phyloP scores from a whole-genome alignment of 2,113 vertebrate species.

The Apteryx owenii region DNA sequence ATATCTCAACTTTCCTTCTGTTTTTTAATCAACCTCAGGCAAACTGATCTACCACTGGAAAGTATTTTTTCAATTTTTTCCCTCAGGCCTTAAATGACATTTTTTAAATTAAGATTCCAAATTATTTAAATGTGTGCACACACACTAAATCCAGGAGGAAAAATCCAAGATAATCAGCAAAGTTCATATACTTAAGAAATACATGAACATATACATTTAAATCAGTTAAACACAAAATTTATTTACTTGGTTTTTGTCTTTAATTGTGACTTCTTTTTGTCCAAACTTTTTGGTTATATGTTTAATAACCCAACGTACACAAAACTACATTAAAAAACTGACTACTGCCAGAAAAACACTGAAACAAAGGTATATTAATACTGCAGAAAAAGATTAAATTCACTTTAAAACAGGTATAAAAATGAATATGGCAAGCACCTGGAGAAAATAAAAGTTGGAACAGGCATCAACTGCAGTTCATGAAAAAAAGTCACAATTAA shows the following conservation, averaged over 20 bases:
- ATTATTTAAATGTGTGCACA: not conserved
- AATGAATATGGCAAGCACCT: not conserved
- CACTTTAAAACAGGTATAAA: not conserved
- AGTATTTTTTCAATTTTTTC: not conserved
- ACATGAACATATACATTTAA: not conserved
- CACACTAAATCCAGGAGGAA: not conserved
- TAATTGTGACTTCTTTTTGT: not conserved
- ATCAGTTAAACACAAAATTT: not conserved
- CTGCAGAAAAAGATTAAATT: not conserved
- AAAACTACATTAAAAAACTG: not conserved
- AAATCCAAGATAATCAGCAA: not conserved
- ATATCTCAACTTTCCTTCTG: not conserved
- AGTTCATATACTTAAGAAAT: not conserved
- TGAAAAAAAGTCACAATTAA: not conserved
- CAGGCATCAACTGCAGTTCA: not conserved
- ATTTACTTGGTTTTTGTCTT: not conserved
- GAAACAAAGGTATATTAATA: not conserved
- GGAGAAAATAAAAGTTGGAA: not conserved
- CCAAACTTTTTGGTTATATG: not conserved
- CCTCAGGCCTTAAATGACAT: not conserved
- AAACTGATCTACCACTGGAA: not conserved
- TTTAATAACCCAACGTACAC: not conserved
- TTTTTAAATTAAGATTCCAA: not conserved
- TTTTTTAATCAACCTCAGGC: not conserved
- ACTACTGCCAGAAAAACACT: not conserved